phyloP scores from a whole-genome alignment of 2,797 vertebrate species.

The Ptychadena robeensis region DNA sequence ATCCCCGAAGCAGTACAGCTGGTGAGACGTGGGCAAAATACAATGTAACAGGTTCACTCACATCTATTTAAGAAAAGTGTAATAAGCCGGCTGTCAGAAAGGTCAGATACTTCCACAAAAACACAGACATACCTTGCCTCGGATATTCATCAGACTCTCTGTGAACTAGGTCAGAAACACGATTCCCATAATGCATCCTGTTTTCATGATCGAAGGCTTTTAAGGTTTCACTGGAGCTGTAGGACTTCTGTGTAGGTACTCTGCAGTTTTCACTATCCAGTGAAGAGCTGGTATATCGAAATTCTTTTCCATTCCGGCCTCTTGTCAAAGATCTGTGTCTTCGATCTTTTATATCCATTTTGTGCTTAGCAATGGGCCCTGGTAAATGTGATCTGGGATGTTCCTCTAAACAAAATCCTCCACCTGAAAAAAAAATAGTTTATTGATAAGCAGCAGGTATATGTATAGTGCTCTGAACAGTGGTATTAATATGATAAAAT shows the following conservation, averaged over 20 bases:
- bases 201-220: conserved; percentile 96
- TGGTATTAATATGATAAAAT: no score
- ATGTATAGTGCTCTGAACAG: no score
- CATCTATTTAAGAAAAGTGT: conserved; percentile 36
- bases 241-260: conserved; percentile 96
- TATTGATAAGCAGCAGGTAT: background rate
- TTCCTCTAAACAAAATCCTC: conserved; percentile 10
- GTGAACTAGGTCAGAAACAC: conserved; percentile 92
- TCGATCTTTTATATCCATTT: conserved; percentile 94
- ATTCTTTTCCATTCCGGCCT: conserved; percentile 87
- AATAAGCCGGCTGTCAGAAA: conserved; percentile 32
- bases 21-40: background rate
- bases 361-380: conserved; percentile 15
- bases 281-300: conserved; percentile 90
- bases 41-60: conserved; percentile 22
- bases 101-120: conserved; percentile 28
- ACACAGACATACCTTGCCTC: conserved; percentile 85
- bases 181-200: conserved; percentile 91
- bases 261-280: conserved; percentile 91
- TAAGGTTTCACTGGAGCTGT: conserved; percentile 96
- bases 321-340: conserved; percentile 91
- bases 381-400: background rate
- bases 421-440: conserved; percentile 14
- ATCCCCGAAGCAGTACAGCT: conserved; percentile 22
- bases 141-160: conserved; percentile 95